phyloP scores from a whole-genome alignment of 2,113 vertebrate species.

The Callocephalon fimbriatum region DNA sequence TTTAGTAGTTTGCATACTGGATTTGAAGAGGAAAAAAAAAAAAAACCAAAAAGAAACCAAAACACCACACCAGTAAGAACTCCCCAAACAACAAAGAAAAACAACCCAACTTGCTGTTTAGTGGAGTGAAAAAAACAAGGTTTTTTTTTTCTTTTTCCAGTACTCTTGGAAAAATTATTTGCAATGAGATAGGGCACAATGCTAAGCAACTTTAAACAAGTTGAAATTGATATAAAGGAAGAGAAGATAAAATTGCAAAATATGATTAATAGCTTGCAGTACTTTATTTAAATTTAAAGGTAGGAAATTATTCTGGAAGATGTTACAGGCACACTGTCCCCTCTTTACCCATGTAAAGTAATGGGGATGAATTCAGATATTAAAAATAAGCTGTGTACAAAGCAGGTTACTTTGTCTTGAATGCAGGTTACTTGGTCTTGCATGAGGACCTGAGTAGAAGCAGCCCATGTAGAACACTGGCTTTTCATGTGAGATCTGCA shows the following conservation, averaged over 20 bases:
- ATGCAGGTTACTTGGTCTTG: not conserved
- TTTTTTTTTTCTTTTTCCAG: not conserved
- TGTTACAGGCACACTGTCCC: not conserved
- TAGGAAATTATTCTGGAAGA: not conserved
- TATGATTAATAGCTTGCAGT: not conserved
- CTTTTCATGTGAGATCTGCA: not conserved
- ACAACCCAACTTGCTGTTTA: not conserved
- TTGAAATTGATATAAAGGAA: not conserved
- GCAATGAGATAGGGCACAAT: not conserved
- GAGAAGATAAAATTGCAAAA: not conserved
- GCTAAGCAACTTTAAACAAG: not conserved
- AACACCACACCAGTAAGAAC: not conserved
- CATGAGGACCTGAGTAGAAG: not conserved
- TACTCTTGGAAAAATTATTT: not conserved
- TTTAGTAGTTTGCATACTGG: constrained; percentile 38
- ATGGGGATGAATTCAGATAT: not conserved
- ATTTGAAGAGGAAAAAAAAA: not conserved
- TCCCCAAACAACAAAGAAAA: fast-evolving
- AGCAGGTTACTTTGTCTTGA: not conserved
- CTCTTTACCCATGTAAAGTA: not conserved
- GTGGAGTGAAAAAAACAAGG: not conserved
- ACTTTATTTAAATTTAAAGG: not conserved
- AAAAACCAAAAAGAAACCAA: not conserved
- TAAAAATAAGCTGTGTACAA: not conserved
- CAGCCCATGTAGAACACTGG: not conserved